Percentiles rank a stretch among this genome's conserved stretches.
These are phyloP conservation scores for Apeltes quadracus DNA, from an alignment of 2,113 vertebrate genomes.

Conservation along the genomic window DNA sequence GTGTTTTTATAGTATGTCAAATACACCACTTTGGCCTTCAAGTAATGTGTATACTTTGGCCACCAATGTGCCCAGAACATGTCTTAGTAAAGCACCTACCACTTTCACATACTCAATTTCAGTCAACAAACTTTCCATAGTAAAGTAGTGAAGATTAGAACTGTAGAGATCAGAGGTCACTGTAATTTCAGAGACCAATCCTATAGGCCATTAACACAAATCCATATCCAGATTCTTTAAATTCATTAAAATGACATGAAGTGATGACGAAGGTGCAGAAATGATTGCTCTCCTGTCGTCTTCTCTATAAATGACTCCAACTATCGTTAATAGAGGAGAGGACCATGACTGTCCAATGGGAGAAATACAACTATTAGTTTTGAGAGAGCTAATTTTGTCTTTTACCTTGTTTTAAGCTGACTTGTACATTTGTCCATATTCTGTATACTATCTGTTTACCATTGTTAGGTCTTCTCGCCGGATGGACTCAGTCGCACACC, in stretches of 20 bases:
- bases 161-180: background rate
- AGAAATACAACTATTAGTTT: background rate
- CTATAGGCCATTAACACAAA: background rate
- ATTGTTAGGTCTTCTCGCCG: no score
- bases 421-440: no score
- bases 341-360: background rate
- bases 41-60: conserved; percentile 1
- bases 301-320: background rate
- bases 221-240: background rate
- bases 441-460: no score
- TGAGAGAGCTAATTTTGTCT: background rate
- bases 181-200: background rate
- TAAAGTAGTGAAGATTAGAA: background rate
- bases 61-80: background rate
- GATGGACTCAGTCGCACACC: no score
- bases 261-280: background rate
- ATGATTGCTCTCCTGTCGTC: background rate
- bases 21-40: conserved; percentile 8
- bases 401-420: no score
- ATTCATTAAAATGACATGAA: background rate
- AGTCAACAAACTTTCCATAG: background rate
- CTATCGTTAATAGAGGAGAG: background rate
- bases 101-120: background rate
- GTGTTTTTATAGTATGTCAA: background rate
- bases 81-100: conserved; percentile 11